These are phyloP conservation scores for Pseudochirops corinnae DNA, from an alignment of 2,797 vertebrate species.

Conservation along the genomic window DNA sequence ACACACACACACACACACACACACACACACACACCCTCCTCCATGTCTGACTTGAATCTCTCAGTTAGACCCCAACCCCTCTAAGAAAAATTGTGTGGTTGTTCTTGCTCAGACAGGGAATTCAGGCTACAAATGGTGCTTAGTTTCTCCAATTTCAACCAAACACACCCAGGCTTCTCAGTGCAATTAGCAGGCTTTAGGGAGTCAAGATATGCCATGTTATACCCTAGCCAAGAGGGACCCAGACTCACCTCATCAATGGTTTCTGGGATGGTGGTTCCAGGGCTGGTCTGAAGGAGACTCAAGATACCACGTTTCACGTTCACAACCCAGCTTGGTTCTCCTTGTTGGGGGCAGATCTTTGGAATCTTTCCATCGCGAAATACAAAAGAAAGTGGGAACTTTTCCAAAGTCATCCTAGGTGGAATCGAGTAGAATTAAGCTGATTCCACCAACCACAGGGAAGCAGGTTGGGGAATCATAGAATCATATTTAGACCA, in stretches of 20 bases:
- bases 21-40: background rate
- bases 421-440: background rate
- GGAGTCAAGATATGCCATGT: background rate
- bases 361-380: constrained; percentile 88
- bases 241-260: constrained; percentile 87
- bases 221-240: background rate
- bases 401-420: constrained; percentile 83
- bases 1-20: too few relatives aligned
- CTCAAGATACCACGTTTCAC: constrained; percentile 92
- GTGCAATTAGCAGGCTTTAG: background rate
- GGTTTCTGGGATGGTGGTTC: constrained; percentile 71
- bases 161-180: background rate
- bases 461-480: background rate
- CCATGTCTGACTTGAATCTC: background rate
- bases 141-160: background rate
- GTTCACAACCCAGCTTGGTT: constrained; percentile 91
- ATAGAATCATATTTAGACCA: background rate
- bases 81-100: background rate
- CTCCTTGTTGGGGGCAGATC: constrained; percentile 88
- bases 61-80: background rate
- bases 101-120: background rate
- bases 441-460: background rate
- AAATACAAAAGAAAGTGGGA: constrained; percentile 90
- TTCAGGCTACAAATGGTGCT: background rate
- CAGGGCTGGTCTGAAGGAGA: constrained; percentile 89